Conservation (phyloP, 64 coral and sea anemone species). For the Dendrophyllia cribrosa region DNA sequence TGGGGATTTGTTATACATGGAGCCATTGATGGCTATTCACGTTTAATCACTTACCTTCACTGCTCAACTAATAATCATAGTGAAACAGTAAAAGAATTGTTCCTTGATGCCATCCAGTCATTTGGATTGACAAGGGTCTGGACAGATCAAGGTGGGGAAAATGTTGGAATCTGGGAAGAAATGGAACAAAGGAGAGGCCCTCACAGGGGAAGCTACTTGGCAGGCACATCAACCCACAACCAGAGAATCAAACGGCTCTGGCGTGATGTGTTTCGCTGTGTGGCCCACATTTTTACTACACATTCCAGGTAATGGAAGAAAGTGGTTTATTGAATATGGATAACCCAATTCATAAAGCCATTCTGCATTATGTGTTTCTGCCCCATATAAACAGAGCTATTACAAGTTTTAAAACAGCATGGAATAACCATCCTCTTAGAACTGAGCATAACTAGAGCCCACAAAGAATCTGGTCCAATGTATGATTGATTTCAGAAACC, state of each 20-base stretch:
- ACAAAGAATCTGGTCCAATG: constrained; percentile 13
- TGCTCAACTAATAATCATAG: constrained; percentile 39
- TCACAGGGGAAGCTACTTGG: constrained; percentile 57
- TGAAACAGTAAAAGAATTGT: constrained; percentile 37
- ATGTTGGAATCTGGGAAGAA: background rate
- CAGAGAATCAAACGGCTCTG: constrained; percentile 53
- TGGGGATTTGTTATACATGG: too few species aligned
- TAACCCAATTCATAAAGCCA: constrained; percentile 25
- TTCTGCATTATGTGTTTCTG: constrained; percentile 13
- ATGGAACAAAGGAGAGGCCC: constrained; percentile 22
- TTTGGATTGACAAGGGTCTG: constrained; percentile 21
- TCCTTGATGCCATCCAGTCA: constrained; percentile 9
- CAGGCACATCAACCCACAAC: constrained; percentile 51
- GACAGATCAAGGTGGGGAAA: too few species aligned
- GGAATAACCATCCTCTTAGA: constrained; percentile 37
- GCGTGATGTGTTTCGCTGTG: constrained; percentile 56
- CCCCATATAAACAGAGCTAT: constrained; percentile 36
- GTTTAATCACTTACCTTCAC: background rate
- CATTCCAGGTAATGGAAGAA: constrained; percentile 53
- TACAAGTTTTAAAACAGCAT: constrained; percentile 34
- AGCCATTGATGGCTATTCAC: background rate
- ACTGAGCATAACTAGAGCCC: constrained; percentile 5
- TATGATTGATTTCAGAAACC: constrained; percentile 19
- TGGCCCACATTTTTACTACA: constrained; percentile 45
- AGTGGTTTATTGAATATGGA: constrained; percentile 45